Conservation (phyloP, 2,888 invertebrate genomes). For the Melinopterus prodromus region DNA sequence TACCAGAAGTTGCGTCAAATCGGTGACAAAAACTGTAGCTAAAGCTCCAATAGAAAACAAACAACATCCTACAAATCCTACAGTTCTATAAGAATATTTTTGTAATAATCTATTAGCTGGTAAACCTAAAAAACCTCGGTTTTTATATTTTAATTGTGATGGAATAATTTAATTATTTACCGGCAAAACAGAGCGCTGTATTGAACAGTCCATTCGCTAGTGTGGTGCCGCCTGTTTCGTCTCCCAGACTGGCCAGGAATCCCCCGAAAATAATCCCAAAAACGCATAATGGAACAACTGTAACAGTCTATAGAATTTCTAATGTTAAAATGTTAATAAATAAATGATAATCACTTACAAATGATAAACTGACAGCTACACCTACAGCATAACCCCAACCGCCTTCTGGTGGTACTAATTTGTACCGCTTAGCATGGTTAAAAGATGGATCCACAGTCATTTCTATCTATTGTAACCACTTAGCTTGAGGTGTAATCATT, state of each 20-base stretch:
- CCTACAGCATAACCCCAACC: conserved; percentile 85
- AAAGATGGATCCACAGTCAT: background rate
- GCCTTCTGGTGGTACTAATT: conserved; percentile 61
- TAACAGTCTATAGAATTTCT: conserved; percentile 66
- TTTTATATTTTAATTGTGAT: background rate
- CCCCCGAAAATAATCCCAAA: conserved; percentile 77
- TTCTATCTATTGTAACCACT: background rate
- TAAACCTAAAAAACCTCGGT: conserved; percentile 63
- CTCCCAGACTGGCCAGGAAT: conserved; percentile 71
- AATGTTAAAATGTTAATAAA: conserved; percentile 6
- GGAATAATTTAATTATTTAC: conserved; percentile 55
- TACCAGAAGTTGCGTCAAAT: conserved; percentile 70
- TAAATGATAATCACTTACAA: conserved; percentile 69
- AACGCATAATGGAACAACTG: conserved; percentile 72
- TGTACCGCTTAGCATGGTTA: conserved; percentile 36
- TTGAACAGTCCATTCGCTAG: conserved; percentile 75
- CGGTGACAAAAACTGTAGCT: conserved; percentile 69
- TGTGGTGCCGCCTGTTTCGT: conserved; percentile 74
- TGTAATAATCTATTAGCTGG: conserved; percentile 73
- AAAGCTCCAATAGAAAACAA: conserved; percentile 71
- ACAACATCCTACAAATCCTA: conserved; percentile 72
- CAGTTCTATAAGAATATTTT: conserved; percentile 70
- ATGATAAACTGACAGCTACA: conserved; percentile 75
- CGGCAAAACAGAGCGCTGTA: conserved; percentile 69
- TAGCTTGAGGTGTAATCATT: background rate